Conservation (phyloP, 2,888 invertebrate genomes). For the Harpalus rubripes region DNA sequence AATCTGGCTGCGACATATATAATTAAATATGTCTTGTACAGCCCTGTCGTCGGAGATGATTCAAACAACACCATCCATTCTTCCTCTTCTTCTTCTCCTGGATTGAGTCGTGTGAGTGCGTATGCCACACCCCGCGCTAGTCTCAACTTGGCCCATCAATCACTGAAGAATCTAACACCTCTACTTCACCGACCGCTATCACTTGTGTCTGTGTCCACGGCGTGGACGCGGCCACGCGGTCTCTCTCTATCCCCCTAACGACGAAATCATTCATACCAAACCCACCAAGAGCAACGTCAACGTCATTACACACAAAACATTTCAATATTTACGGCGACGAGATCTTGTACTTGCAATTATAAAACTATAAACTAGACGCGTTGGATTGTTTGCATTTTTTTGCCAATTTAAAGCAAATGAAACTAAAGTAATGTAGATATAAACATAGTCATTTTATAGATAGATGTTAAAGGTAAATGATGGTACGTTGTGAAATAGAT, state of each 20-base stretch:
- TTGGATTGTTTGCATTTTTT: background rate
- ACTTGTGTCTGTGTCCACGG: constrained; percentile 52
- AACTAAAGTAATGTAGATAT: background rate
- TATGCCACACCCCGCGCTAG: constrained; percentile 57
- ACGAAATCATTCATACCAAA: background rate
- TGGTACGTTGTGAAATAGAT: background rate
- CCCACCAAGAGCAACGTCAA: background rate
- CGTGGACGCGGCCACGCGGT: constrained; percentile 11
- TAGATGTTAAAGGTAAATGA: background rate
- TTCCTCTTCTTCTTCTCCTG: background rate
- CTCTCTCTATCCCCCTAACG: background rate
- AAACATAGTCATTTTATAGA: background rate
- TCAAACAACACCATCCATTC: background rate
- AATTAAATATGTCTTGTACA: background rate
- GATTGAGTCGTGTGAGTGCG: constrained; percentile 35
- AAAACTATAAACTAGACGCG: background rate
- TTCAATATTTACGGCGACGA: background rate
- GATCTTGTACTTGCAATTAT: background rate
- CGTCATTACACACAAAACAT: background rate
- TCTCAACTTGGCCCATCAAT: constrained; percentile 48
- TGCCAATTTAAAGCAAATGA: background rate
- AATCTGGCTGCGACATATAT: background rate
- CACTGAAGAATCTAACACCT: constrained; percentile 67
- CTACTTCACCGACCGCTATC: constrained; percentile 44
- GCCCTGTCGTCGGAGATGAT: constrained; percentile 16